Conservation (phyloP, 2,113 vertebrate species). For the Mungos mungo region DNA sequence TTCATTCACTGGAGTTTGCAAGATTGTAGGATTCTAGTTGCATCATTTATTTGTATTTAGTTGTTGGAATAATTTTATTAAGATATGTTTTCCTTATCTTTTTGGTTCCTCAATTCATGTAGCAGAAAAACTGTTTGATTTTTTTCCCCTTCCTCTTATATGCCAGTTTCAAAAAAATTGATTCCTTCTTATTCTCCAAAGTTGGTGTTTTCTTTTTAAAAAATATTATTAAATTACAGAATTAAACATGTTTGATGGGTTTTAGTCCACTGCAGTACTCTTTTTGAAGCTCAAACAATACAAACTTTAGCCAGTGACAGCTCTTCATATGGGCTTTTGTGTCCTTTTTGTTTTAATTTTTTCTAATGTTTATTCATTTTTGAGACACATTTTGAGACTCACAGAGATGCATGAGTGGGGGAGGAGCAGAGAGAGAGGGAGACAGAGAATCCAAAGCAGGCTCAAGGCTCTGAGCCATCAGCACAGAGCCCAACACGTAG, state of each 20-base stretch:
- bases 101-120: background rate
- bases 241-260: background rate
- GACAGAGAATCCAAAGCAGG: too few species aligned
- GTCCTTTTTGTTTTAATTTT: background rate
- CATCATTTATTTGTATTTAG: background rate
- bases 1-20: background rate
- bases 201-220: background rate
- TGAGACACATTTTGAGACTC: too few species aligned
- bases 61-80: background rate
- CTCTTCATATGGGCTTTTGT: background rate
- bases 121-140: background rate
- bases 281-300: background rate
- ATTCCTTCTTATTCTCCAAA: background rate
- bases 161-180: background rate
- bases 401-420: too few species aligned
- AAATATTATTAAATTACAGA: background rate
- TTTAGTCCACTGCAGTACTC: background rate
- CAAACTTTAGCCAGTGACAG: background rate
- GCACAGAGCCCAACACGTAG: too few species aligned
- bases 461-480: too few species aligned
- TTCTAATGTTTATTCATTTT: too few species aligned
- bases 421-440: too few species aligned
- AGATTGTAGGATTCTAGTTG: background rate
- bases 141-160: background rate
- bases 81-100: background rate